Percentiles rank a stretch among this genome's conserved stretches.
Conservation (phyloP, 2,113 vertebrate genomes). For the Rafetus swinhoei region DNA sequence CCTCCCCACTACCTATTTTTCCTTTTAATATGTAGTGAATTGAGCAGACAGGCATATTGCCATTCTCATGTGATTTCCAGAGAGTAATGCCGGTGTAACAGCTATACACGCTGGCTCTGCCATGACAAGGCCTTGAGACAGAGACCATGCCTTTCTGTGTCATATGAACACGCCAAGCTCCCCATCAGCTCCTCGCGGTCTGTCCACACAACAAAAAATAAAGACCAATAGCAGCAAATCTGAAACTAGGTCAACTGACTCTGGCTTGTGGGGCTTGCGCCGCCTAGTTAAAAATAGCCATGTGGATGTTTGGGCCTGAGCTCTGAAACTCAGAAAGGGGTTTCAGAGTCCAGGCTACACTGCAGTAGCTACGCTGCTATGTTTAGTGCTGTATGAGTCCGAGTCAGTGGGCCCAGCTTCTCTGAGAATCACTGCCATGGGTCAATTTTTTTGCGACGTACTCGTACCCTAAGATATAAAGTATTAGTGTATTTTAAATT, state of each 20-base stretch:
- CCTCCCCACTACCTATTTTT: background rate
- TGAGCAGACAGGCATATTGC: background rate
- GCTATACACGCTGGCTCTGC: background rate
- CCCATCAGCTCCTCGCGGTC: background rate
- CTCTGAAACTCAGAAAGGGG: background rate
- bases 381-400: background rate
- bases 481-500: conserved; percentile 16
- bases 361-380: background rate
- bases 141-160: background rate
- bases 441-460: background rate
- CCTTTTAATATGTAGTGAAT: background rate
- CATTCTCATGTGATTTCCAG: background rate
- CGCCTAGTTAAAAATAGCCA: background rate
- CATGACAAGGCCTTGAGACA: background rate
- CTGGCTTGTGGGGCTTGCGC: background rate
- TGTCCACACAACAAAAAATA: background rate
- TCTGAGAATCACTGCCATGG: background rate
- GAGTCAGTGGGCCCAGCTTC: background rate
- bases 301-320: background rate
- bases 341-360: background rate
- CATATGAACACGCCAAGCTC: background rate
- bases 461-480: background rate
- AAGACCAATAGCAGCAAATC: background rate
- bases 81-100: background rate
- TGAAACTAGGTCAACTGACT: background rate